Evolutionary conservation across 2,113 vertebrate genomes (phyloP).

Genomic region (Alethe castanea): DNA sequence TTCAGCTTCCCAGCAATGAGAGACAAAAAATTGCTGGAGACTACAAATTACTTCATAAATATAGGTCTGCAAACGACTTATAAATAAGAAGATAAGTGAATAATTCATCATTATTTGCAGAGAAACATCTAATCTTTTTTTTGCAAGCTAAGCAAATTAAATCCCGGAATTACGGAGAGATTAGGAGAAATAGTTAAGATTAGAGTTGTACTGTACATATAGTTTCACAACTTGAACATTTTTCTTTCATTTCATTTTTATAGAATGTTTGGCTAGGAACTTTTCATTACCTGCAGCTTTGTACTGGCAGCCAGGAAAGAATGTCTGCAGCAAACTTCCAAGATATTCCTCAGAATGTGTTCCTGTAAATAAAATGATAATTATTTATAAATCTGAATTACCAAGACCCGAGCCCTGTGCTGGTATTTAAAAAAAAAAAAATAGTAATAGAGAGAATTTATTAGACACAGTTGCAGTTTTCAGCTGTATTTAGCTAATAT

Average conservation of each 20-base stretch:
- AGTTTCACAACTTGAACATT: background rate
- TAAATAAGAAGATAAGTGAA: background rate
- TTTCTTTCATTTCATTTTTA: background rate
- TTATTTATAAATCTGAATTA: background rate
- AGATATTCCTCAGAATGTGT: background rate
- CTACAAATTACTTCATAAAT: background rate
- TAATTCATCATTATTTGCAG: slow-evolving; percentile 7
- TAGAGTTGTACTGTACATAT: background rate
- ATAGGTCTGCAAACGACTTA: background rate
- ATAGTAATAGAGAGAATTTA: background rate
- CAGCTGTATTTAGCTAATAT: background rate
- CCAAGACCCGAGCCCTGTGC: background rate
- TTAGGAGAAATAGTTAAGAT: background rate
- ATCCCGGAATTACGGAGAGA: background rate
- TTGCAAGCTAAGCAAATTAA: background rate
- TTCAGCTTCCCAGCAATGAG: background rate
- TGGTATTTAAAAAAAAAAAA: background rate
- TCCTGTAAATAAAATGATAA: background rate
- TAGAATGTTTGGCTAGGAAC: background rate
- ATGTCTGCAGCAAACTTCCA: background rate
- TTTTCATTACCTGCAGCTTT: background rate
- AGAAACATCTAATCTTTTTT: background rate
- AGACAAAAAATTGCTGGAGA: background rate
- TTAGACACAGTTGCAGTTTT: background rate
- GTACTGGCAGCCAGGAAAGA: background rate